These are phyloP conservation scores for Gobionotothen gibberifrons DNA, from an alignment of 2,797 vertebrate species.

Conservation along the genomic window DNA sequence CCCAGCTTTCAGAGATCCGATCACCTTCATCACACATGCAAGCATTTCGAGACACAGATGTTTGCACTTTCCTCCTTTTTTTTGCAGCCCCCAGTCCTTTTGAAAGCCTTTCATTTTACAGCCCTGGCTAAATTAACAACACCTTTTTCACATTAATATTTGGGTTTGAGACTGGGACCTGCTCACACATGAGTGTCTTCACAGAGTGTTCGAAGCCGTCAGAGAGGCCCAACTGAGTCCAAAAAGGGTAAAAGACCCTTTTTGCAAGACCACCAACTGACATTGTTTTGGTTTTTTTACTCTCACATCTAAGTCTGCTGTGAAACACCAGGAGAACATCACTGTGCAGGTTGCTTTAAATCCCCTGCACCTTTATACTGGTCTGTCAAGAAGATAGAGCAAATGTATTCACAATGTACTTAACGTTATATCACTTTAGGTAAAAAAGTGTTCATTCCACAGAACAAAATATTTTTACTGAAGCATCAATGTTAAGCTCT, in stretches of 20 bases:
- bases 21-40: background rate
- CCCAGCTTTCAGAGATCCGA: constrained; percentile 2
- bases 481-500: background rate
- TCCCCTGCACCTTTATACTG: background rate
- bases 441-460: background rate
- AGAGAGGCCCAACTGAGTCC: constrained; percentile 8
- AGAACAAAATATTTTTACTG: background rate
- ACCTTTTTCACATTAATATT: constrained; percentile 16
- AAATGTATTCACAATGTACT: background rate
- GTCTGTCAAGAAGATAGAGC: background rate
- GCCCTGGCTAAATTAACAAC: background rate
- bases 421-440: too few species aligned
- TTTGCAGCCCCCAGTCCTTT: background rate
- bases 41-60: constrained; percentile 9
- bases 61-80: constrained; percentile 4
- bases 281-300: constrained; percentile 12
- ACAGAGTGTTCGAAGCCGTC: constrained; percentile 32
- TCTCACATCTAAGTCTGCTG: constrained; percentile 22
- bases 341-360: background rate
- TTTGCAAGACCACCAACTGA: constrained; percentile 1
- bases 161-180: constrained; percentile 3
- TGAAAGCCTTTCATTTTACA: constrained; percentile 10
- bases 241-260: constrained; percentile 27
- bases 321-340: constrained; percentile 12
- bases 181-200: constrained; percentile 1